Percentiles rank a stretch among this genome's conserved stretches.
Evolutionary conservation across 2,888 invertebrate genomes (phyloP).

Genomic region (Cancer borealis): DNA sequence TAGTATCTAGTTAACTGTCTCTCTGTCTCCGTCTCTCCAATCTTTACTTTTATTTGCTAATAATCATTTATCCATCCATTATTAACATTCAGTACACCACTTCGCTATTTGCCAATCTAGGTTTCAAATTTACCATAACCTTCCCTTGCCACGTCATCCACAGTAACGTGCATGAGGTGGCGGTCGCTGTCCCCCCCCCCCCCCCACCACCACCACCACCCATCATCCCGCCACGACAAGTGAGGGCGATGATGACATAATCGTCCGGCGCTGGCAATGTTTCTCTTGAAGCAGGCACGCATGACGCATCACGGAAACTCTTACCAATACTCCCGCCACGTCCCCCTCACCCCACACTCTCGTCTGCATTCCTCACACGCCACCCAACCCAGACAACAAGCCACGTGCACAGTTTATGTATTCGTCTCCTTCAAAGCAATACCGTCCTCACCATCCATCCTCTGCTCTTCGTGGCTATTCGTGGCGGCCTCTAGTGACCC

Average conservation of each 20-base stretch:
- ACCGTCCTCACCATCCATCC: neutral
- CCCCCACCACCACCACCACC: neutral
- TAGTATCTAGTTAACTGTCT: neutral
- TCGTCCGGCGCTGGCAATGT: neutral
- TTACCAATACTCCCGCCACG: neutral
- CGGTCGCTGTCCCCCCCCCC: neutral
- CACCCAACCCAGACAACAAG: neutral
- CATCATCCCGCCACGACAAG: neutral
- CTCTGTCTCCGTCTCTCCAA: slow-evolving; percentile 20
- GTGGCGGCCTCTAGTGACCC: neutral
- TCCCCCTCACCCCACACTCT: neutral
- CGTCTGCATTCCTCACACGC: neutral
- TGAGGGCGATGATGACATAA: neutral
- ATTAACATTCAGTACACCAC: neutral
- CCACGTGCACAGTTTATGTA: neutral
- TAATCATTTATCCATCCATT: neutral
- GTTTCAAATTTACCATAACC: neutral
- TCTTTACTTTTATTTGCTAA: neutral
- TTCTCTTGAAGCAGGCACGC: neutral
- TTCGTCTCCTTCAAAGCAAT: neutral
- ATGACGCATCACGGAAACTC: neutral
- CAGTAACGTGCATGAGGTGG: neutral
- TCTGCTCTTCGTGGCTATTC: neutral
- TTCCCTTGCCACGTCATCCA: neutral
- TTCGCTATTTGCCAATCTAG: neutral